Evolutionary conservation across 2,888 invertebrate genomes (phyloP).

Genomic region (Drosophila ochracea): DNA sequence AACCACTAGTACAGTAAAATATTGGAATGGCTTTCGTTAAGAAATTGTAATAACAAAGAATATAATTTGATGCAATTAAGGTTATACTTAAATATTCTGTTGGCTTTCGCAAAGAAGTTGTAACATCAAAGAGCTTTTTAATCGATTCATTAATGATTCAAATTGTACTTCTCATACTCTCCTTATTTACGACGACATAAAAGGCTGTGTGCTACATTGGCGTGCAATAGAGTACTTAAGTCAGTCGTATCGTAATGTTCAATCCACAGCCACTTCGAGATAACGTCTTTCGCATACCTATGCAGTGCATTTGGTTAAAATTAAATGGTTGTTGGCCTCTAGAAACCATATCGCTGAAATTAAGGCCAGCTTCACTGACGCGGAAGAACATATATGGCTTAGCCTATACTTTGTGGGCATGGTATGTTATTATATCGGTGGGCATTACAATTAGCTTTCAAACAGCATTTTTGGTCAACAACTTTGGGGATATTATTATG

Average conservation of each 20-base stretch:
- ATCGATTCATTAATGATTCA: constrained; percentile 7
- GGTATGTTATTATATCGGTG: constrained; percentile 82
- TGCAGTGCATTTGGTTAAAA: constrained; percentile 83
- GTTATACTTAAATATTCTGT: constrained; percentile 1
- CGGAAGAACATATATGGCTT: constrained; percentile 11
- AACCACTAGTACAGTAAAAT: not conserved
- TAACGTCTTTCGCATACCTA: constrained; percentile 78
- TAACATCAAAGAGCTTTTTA: constrained; percentile 11
- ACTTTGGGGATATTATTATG: constrained; percentile 82
- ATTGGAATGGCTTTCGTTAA: not conserved
- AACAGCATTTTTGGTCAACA: constrained; percentile 76
- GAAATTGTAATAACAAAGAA: not conserved
- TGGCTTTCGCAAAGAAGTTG: not conserved
- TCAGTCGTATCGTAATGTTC: constrained; percentile 59
- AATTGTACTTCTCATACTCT: not conserved
- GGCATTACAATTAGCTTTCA: constrained; percentile 83
- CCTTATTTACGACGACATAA: constrained; percentile 1
- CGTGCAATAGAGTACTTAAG: not conserved
- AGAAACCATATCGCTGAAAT: not conserved
- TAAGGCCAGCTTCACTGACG: not conserved
- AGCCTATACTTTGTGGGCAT: constrained; percentile 80
- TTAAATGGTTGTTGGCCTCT: constrained; percentile 84
- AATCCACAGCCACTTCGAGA: constrained; percentile 67
- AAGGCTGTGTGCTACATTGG: not conserved
- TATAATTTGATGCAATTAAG: constrained; percentile 6